A percentile compares a stretch with the other conserved stretches of the same genome.
Evolutionary conservation across 2,113 vertebrate genomes (phyloP).

Genomic region (Mesitornis unicolor): DNA sequence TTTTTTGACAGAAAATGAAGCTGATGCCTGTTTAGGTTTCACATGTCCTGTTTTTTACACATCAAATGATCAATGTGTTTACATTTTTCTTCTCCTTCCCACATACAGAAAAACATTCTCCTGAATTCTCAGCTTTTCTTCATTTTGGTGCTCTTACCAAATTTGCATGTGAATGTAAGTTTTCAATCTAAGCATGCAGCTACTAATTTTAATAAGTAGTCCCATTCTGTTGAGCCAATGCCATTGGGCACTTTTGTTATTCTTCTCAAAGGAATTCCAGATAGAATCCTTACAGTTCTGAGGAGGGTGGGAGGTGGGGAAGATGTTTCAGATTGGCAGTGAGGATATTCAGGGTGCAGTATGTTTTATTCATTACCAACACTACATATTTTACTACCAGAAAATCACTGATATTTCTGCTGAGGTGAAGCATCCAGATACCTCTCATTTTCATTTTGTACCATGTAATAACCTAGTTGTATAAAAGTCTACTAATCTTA

Average conservation of each 20-base stretch:
- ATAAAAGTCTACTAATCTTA: background rate
- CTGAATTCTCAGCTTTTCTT: background rate
- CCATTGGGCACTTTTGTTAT: background rate
- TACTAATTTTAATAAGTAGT: background rate
- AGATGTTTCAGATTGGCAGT: background rate
- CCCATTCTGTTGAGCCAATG: background rate
- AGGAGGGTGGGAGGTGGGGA: background rate
- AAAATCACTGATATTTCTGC: background rate
- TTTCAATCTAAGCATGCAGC: background rate
- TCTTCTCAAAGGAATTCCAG: background rate
- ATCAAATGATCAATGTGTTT: background rate
- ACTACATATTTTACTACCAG: background rate
- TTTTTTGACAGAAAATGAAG: background rate
- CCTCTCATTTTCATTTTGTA: background rate
- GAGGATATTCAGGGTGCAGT: background rate
- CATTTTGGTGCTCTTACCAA: background rate
- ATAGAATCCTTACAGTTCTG: background rate
- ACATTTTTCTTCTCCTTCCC: background rate
- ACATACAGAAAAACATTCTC: background rate
- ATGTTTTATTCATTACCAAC: background rate
- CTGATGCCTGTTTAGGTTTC: background rate
- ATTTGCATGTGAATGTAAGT: background rate
- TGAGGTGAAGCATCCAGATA: background rate
- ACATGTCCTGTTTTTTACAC: background rate
- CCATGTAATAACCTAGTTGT: background rate